Evolutionary conservation across 2,888 invertebrate species (phyloP).

Genomic region (Cephalotes varians): DNA sequence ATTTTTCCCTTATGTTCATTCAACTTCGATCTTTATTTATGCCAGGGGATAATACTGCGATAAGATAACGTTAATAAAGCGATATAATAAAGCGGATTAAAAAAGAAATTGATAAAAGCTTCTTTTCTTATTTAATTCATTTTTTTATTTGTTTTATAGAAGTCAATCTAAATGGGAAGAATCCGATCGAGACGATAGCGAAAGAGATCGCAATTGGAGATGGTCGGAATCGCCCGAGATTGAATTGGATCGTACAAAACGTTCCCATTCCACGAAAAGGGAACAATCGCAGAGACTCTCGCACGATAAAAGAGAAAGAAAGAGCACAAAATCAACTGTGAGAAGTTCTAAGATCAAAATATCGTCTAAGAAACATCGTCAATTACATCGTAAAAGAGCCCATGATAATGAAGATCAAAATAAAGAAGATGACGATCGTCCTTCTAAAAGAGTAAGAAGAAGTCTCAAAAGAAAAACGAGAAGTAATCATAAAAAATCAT

Average conservation of each 20-base stretch:
- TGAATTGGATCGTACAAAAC: slow-evolving; percentile 65
- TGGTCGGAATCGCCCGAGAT: slow-evolving; percentile 93
- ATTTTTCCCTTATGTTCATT: not conserved
- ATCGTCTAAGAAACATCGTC: slow-evolving; percentile 12
- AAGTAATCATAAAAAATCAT: slow-evolving; percentile 15
- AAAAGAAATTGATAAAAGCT: not conserved
- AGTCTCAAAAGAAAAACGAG: slow-evolving; percentile 11
- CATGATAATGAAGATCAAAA: not conserved
- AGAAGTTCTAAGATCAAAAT: slow-evolving; percentile 5
- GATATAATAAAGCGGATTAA: not conserved
- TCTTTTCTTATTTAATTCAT: slow-evolving; percentile 1
- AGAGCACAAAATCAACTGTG: slow-evolving; percentile 1
- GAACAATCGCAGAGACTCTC: slow-evolving; percentile 47
- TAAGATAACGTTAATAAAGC: not conserved
- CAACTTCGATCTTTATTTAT: not conserved
- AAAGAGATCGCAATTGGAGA: slow-evolving; percentile 88
- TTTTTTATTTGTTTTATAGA: slow-evolving; percentile 33
- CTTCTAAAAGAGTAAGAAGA: slow-evolving; percentile 42
- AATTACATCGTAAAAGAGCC: slow-evolving; percentile 5
- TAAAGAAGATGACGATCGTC: slow-evolving; percentile 31
- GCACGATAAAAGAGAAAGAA: slow-evolving; percentile 23
- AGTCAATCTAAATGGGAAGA: slow-evolving; percentile 80
- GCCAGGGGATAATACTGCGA: not conserved
- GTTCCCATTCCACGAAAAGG: slow-evolving; percentile 49
- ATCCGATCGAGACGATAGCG: slow-evolving; percentile 52